Base-by-base conservation (phyloP, 1,140 invertebrate species). In the Acromyrmex charruanus region DNA sequence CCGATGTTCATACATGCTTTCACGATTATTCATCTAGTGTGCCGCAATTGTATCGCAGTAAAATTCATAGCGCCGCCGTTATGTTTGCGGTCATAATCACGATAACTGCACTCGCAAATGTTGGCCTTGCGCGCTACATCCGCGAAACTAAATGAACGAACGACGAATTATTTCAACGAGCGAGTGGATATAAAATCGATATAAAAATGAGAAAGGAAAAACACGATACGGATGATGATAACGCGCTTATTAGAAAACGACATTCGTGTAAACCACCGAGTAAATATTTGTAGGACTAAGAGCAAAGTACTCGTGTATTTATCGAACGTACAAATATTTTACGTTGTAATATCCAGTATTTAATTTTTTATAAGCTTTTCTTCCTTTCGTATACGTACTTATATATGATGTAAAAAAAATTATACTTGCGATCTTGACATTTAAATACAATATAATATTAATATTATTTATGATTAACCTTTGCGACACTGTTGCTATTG, bases 81-180 rank as follows among this genome's bases (percentile, higher is more conserved):
- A 87, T 87, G 71, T 74, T 90, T 49, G 72, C 72, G 39, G 75
- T 51, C 28, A 59, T 89, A 89, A 86, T 87, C 77, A 72, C 39
- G 74, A 87, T 90, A 89, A 89, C 74, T 85, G 53, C 85, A 58
- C 66, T 35, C 39, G 79, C 88, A 77, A 90, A 87, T 89, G 77
- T 89, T 87, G 88, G 59, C 85, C 72, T 89, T 84, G 81, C 85
- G 72, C 72, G 12, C 58, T 89, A 81, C 63, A 87, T 89, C 51
- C 77, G 72, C 84, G 28, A 89, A 86, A 79, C 61, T 89, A 77
- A 80, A 75, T 69, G 44, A 74, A 65, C 84, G 44, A 74, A 65
- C 84, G 61, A 31, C 58, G 69, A 84, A 84, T 84, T 68, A 61
- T 66, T 79, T 85, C 18, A 53, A 66, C 31, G 74, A 10, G 39